Percentiles rank a stretch among this genome's conserved stretches.
phyloP scores from a whole-genome alignment of 2,797 vertebrate species.

The Hypotaenidia okinawae region DNA sequence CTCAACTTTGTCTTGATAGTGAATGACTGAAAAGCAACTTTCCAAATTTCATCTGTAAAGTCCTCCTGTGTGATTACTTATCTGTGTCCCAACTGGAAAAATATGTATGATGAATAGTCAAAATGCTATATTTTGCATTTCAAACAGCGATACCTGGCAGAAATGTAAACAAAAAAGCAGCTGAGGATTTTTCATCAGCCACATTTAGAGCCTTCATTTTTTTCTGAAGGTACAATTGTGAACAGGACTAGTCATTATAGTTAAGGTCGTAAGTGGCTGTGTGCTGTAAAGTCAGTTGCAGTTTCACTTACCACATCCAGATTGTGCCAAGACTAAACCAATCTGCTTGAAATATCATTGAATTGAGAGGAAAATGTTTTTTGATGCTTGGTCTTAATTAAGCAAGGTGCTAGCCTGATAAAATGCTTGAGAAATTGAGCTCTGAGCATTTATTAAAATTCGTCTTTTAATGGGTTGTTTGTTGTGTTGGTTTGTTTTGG shows the following conservation, averaged over 20 bases:
- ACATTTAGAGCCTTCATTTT: not conserved
- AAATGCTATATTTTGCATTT: not conserved
- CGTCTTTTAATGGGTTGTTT: rapidly evolving
- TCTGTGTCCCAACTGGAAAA: not conserved
- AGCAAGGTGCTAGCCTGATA: not conserved
- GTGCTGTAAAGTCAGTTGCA: not conserved
- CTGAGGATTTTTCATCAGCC: not conserved
- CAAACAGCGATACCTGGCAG: not conserved
- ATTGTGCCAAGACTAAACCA: not conserved
- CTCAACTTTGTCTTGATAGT: not conserved
- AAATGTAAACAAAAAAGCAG: not conserved
- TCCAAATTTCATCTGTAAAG: not conserved
- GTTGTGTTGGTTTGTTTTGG: not conserved
- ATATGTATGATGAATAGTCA: not conserved
- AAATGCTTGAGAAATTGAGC: not conserved
- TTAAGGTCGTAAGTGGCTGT: not conserved
- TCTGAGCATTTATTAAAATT: not conserved
- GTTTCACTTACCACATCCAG: slow-evolving; percentile 9
- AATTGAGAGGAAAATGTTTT: not conserved
- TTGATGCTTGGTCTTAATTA: not conserved
- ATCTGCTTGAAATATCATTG: not conserved
- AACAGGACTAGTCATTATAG: not conserved
- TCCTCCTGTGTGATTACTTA: not conserved
- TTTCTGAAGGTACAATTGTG: not conserved
- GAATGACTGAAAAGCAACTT: not conserved